Percentiles rank a stretch among this genome's conserved stretches.
Evolutionary conservation across 2,888 invertebrate genomes (phyloP).

Genomic region (Limnephilus marmoratus): DNA sequence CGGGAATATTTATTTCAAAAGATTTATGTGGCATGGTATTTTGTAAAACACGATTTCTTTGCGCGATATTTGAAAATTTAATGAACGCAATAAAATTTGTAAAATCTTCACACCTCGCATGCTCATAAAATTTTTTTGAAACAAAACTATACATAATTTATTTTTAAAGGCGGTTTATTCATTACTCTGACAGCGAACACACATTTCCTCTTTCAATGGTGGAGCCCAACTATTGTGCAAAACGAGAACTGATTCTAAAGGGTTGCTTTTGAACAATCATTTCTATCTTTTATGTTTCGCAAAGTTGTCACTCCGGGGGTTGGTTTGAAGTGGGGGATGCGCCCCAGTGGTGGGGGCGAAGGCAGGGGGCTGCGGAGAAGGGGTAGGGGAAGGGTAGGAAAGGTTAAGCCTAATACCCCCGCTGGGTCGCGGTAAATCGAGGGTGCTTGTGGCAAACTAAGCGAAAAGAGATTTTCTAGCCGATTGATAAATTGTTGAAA

Average conservation of each 20-base stretch:
- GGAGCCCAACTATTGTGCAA: constrained; percentile 27
- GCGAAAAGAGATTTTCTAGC: constrained; percentile 53
- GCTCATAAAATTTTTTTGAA: constrained; percentile 15
- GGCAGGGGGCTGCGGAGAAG: neutral
- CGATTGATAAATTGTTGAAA: constrained; percentile 46
- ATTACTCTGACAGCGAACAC: constrained; percentile 35
- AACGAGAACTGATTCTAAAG: constrained; percentile 33
- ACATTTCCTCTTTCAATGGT: constrained; percentile 27
- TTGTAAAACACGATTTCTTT: neutral
- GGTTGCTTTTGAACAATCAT: constrained; percentile 40
- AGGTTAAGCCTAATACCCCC: constrained; percentile 40
- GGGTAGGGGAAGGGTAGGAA: neutral
- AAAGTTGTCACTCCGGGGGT: constrained; percentile 41
- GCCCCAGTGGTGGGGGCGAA: constrained; percentile 16
- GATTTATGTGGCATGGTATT: neutral
- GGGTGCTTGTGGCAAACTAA: constrained; percentile 53
- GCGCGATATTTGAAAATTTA: constrained; percentile 2
- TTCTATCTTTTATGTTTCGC: constrained; percentile 29
- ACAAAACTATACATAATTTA: constrained; percentile 16
- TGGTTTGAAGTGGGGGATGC: constrained; percentile 45
- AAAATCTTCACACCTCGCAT: constrained; percentile 23
- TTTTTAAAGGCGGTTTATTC: constrained; percentile 21
- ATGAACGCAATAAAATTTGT: neutral
- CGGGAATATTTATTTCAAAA: neutral
- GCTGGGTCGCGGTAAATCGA: constrained; percentile 52